These are phyloP conservation scores for Altica lythri DNA, from an alignment of 2,888 invertebrate species.

Conservation along the genomic window DNA sequence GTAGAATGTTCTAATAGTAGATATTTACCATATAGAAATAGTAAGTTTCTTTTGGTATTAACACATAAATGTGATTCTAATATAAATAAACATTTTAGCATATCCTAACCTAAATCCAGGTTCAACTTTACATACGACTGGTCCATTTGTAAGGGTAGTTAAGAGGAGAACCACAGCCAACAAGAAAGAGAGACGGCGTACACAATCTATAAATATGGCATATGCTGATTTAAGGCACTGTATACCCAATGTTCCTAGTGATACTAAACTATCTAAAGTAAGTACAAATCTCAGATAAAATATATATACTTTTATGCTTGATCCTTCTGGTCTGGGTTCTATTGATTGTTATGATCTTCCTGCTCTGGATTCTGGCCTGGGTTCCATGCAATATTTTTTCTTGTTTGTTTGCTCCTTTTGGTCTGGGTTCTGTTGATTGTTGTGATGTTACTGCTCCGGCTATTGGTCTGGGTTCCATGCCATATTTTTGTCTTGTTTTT, in stretches of 20 bases:
- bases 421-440: too few relatives aligned
- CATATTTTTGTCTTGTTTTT: too few relatives aligned
- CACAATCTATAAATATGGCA: slow-evolving; percentile 93
- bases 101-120: slow-evolving; percentile 32
- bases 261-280: slow-evolving; percentile 94
- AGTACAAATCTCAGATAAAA: not conserved
- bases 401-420: too few relatives aligned
- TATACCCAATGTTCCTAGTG: slow-evolving; percentile 95
- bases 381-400: too few relatives aligned
- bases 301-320: too few relatives aligned
- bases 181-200: slow-evolving; percentile 90
- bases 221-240: slow-evolving; percentile 91
- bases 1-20: slow-evolving; percentile 39
- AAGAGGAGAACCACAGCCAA: slow-evolving; percentile 89
- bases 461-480: too few relatives aligned
- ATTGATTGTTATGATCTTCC: too few relatives aligned
- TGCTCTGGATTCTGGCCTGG: too few relatives aligned
- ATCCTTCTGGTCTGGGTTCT: too few relatives aligned
- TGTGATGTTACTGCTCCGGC: too few relatives aligned
- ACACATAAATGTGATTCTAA: not conserved
- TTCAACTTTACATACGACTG: slow-evolving; percentile 37
- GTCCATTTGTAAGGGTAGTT: slow-evolving; percentile 64
- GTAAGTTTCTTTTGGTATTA: slow-evolving; percentile 36
- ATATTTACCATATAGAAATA: slow-evolving; percentile 39
- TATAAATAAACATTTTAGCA: slow-evolving; percentile 24